Percentiles rank a stretch among this genome's conserved stretches.
phyloP scores from a whole-genome alignment of 2,888 invertebrate species.

The Drosophila borborema region DNA sequence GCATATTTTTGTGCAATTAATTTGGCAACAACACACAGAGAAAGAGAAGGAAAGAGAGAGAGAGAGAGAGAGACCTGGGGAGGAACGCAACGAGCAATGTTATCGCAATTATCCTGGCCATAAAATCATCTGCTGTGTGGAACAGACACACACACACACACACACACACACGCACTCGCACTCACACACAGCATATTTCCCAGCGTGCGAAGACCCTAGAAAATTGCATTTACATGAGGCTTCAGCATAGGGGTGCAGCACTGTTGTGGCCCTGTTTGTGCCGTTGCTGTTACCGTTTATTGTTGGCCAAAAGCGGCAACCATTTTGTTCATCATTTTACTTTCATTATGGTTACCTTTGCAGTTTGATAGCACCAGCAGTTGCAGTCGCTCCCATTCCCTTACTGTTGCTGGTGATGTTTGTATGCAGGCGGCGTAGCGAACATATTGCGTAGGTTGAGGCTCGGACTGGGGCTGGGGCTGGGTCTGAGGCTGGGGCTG shows the following conservation, averaged over 20 bases:
- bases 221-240: constrained; percentile 41
- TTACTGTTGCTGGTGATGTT: neutral
- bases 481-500: neutral
- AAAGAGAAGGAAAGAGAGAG: neutral
- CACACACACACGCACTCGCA: neutral
- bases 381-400: neutral
- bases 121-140: constrained; percentile 18
- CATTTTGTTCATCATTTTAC: constrained; percentile 79
- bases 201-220: constrained; percentile 1
- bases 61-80: neutral
- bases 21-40: constrained; percentile 22
- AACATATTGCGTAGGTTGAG: constrained; percentile 27
- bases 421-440: constrained; percentile 13
- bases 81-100: constrained; percentile 26
- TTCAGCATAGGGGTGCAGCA: constrained; percentile 3
- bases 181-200: neutral
- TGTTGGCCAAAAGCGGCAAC: constrained; percentile 45
- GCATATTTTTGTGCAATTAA: constrained; percentile 74
- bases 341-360: constrained; percentile 82
- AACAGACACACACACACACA: constrained; percentile 10
- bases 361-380: constrained; percentile 59
- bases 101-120: constrained; percentile 57
- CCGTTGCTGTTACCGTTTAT: constrained; percentile 22
- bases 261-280: neutral
- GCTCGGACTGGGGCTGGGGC: neutral